A percentile compares a stretch with the other conserved stretches of the same genome.
phyloP scores from a whole-genome alignment of 2,888 invertebrate genomes.

The Ectemnius cavifrons region DNA sequence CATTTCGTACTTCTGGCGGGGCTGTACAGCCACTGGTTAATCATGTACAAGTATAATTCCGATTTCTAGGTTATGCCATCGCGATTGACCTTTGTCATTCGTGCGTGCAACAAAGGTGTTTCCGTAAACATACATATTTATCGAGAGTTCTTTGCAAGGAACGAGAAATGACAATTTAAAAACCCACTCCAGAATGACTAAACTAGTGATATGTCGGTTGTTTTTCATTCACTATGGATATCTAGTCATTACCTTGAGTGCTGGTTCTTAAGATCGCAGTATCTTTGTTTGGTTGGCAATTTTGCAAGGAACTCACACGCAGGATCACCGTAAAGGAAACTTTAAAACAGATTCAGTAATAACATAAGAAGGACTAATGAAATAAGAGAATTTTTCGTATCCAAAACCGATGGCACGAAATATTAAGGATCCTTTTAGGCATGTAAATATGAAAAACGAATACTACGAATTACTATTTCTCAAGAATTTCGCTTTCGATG shows the following conservation, averaged over 20 bases:
- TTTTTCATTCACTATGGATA: too few species aligned
- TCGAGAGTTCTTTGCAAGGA: background rate
- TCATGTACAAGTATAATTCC: too few species aligned
- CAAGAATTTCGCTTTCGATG: background rate
- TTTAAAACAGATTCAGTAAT: background rate
- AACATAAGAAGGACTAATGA: too few species aligned
- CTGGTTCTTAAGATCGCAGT: too few species aligned
- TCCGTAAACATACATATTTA: background rate
- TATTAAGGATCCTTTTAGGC: background rate
- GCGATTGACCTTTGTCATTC: background rate
- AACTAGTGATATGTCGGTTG: too few species aligned
- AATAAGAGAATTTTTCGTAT: background rate
- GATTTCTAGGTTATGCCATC: background rate
- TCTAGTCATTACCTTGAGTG: too few species aligned
- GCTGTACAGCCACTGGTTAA: too few species aligned
- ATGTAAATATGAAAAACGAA: conserved; percentile 5
- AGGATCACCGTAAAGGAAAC: background rate
- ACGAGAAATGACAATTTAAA: background rate
- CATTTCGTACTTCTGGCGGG: too few species aligned
- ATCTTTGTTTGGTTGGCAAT: background rate
- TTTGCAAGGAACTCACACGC: background rate
- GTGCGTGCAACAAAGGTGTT: background rate
- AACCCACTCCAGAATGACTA: background rate
- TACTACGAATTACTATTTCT: background rate
- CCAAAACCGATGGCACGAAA: background rate